Percentiles rank a stretch among this genome's conserved stretches.
phyloP scores from a whole-genome alignment of 2,888 invertebrate species.

The Acronicta alni region DNA sequence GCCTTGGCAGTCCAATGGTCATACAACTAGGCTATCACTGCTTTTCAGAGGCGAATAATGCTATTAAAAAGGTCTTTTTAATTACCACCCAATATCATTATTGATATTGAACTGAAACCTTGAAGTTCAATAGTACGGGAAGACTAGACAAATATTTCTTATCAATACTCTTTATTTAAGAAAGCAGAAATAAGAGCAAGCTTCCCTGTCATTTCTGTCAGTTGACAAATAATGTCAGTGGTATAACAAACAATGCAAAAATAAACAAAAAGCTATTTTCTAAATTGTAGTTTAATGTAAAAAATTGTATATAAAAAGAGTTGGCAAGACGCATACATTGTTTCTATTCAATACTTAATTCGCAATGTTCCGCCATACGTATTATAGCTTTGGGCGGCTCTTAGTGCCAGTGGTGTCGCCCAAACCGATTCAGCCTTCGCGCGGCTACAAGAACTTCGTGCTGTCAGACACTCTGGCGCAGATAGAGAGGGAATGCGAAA shows the following conservation, averaged over 20 bases:
- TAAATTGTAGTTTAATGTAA: slow-evolving; percentile 8
- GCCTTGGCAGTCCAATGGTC: too few relatives aligned
- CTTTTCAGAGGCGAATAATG: too few relatives aligned
- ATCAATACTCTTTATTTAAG: too few relatives aligned
- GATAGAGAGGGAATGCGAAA: slow-evolving; percentile 75
- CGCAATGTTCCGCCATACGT: slow-evolving; percentile 16
- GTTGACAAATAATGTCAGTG: slow-evolving; percentile 12
- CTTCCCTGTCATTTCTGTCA: slow-evolving; percentile 4
- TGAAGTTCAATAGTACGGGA: too few relatives aligned
- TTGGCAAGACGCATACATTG: slow-evolving; percentile 1
- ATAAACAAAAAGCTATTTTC: slow-evolving; percentile 18
- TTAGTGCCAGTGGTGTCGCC: background rate
- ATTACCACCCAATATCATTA: too few relatives aligned
- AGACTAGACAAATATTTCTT: too few relatives aligned
- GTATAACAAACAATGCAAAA: slow-evolving; percentile 20
- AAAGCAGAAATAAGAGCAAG: too few relatives aligned
- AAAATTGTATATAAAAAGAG: slow-evolving; percentile 2
- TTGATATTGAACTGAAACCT: too few relatives aligned
- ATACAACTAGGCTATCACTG: too few relatives aligned
- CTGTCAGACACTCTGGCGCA: slow-evolving; percentile 70
- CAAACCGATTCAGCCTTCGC: slow-evolving; percentile 42
- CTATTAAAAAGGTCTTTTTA: too few relatives aligned
- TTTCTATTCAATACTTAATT: background rate
- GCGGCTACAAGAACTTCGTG: slow-evolving; percentile 72
- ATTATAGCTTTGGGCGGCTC: background rate